Conservation (phyloP, 2,888 invertebrate genomes). For the Campaea margaritaria region DNA sequence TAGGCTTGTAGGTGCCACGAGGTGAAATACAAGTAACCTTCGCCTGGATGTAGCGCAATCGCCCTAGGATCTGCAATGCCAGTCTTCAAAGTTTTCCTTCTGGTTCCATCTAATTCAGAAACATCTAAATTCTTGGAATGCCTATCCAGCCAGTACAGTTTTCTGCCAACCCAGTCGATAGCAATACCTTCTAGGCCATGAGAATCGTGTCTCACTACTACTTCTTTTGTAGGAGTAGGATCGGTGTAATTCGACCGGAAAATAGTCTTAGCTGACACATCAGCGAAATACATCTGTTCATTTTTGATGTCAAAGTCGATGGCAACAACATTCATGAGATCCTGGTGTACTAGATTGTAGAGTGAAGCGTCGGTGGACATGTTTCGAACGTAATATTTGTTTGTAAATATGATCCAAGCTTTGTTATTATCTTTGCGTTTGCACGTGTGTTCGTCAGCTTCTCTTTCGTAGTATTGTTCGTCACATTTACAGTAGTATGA, state of each 20-base stretch:
- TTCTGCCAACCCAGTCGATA: conserved; percentile 98
- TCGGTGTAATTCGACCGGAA: conserved; percentile 89
- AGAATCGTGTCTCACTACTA: conserved; percentile 96
- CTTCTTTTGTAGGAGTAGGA: conserved; percentile 88
- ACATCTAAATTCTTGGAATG: conserved; percentile 98
- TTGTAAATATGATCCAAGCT: conserved; percentile 97
- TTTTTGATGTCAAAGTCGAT: conserved; percentile 96
- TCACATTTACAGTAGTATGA: conserved; percentile 98
- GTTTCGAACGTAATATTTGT: conserved; percentile 98
- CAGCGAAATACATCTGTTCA: conserved; percentile 96
- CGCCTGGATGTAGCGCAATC: conserved; percentile 97
- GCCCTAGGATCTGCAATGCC: conserved; percentile 97
- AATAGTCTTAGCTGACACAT: conserved; percentile 97
- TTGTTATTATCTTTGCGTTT: conserved; percentile 91
- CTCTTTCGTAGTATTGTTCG: conserved; percentile 94
- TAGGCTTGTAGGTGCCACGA: conserved; percentile 98
- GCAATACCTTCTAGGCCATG: conserved; percentile 99
- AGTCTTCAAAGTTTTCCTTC: conserved; percentile 94
- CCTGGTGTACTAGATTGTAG: conserved; percentile 96
- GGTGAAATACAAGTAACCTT: conserved; percentile 96
- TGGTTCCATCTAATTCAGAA: conserved; percentile 96
- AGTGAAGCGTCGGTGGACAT: conserved; percentile 95
- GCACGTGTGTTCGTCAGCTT: conserved; percentile 94
- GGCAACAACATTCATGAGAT: conserved; percentile 98
- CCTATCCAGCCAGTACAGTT: conserved; percentile 98